Percentiles rank a stretch among this genome's conserved stretches.
Evolutionary conservation across 35 echinoderm and acorn worm species (phyloP).

Genomic region (Anneissia japonica): DNA sequence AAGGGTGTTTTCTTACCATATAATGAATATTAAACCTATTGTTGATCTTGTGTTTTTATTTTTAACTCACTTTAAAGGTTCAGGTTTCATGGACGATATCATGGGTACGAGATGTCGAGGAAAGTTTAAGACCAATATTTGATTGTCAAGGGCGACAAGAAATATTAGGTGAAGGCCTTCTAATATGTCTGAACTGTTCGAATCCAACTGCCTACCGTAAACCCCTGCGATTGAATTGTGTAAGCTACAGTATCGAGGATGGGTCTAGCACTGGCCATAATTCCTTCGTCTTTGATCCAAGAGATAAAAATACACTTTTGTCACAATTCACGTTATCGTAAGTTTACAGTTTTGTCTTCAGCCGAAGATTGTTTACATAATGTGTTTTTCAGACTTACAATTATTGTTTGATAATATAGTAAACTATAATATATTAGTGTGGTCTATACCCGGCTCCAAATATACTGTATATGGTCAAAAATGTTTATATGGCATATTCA

Average conservation of each 20-base stretch:
- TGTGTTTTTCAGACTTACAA: too few species aligned
- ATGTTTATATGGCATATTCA: too few species aligned
- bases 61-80: too few species aligned
- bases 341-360: too few species aligned
- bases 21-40: too few species aligned
- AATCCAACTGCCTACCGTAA: not conserved
- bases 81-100: not conserved
- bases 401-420: too few species aligned
- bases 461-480: too few species aligned
- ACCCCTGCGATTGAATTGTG: not conserved
- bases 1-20: too few species aligned
- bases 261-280: not conserved
- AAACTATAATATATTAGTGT: too few species aligned
- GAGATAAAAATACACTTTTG: not conserved
- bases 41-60: too few species aligned
- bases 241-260: not conserved
- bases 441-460: too few species aligned
- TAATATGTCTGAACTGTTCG: not conserved
- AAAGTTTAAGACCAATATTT: not conserved
- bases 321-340: not conserved
- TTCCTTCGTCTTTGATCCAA: not conserved
- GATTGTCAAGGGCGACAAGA: not conserved
- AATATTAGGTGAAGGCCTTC: not conserved
- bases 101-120: not conserved
- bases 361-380: too few species aligned